phyloP scores from a whole-genome alignment of 1,140 invertebrate genomes.

The Oppia nitens region DNA sequence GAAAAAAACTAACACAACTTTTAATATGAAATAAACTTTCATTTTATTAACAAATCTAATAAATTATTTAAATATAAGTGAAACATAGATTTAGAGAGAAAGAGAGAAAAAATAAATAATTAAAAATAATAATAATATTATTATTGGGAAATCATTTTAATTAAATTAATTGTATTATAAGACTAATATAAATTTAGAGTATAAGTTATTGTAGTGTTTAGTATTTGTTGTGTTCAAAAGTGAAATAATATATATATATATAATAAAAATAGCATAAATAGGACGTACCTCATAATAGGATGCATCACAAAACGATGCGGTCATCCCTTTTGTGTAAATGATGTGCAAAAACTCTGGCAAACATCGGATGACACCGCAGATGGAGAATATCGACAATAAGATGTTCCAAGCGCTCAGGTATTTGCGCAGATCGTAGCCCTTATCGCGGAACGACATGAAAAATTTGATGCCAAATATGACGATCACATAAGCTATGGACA shows the following conservation, averaged over 20 bases:
- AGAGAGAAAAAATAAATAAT: neutral
- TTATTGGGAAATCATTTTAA: no score
- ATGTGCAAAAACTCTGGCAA: constrained; percentile 14
- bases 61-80: no score
- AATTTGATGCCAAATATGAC: constrained; percentile 1
- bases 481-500: neutral
- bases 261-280: neutral
- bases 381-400: constrained; percentile 8
- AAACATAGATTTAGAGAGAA: no score
- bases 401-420: constrained; percentile 8
- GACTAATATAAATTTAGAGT: neutral
- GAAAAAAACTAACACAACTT: no score
- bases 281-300: constrained; percentile 15
- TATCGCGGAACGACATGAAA: neutral
- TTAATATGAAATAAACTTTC: no score
- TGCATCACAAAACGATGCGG: constrained; percentile 5
- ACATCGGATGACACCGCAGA: constrained; percentile 7
- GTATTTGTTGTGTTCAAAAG: neutral
- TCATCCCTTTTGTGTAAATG: neutral
- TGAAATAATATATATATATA: neutral
- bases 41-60: no score
- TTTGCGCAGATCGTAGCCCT: constrained; percentile 1
- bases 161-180: neutral
- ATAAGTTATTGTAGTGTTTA: neutral
- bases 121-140: no score